Percentiles rank a stretch among this genome's conserved stretches.
Evolutionary conservation across 1,140 invertebrate genomes (phyloP).

Genomic region (honey bee (Apis mellifera)): DNA sequence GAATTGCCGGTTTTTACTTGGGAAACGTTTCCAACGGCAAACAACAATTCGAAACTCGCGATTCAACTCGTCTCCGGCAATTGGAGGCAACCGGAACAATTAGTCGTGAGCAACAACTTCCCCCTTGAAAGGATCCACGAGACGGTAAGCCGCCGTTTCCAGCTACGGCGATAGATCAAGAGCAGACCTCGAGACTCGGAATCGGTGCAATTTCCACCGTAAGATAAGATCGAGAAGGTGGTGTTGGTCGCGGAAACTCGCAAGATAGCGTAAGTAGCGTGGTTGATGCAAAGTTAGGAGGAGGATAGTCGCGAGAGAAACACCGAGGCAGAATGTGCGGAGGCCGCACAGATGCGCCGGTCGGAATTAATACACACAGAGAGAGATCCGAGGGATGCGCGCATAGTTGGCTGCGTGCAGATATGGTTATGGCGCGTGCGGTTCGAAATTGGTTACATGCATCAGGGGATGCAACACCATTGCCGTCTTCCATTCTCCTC

Average conservation of each 20-base stretch:
- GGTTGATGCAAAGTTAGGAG: slow-evolving; percentile 42
- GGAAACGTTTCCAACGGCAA: no score
- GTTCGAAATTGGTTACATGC: slow-evolving; percentile 64
- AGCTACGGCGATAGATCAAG: slow-evolving; percentile 8
- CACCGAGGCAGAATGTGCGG: background rate
- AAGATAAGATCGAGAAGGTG: background rate
- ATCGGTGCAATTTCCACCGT: background rate
- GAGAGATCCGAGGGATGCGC: slow-evolving; percentile 16
- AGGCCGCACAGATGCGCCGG: background rate
- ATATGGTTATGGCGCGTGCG: slow-evolving; percentile 61
- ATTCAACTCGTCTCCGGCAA: background rate
- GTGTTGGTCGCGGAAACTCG: slow-evolving; percentile 15
- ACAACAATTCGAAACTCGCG: no score
- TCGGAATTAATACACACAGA: slow-evolving; percentile 55
- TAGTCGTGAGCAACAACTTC: background rate
- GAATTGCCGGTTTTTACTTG: no score
- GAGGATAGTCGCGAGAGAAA: background rate
- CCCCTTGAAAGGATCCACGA: background rate
- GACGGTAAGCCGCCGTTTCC: background rate
- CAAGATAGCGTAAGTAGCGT: background rate
- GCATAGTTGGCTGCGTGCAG: slow-evolving; percentile 55
- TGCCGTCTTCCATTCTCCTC: slow-evolving; percentile 47
- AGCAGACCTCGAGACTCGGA: background rate
- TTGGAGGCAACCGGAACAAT: background rate
- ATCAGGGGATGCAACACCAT: slow-evolving; percentile 50